Evolutionary conservation across 2,113 vertebrate species (phyloP).

Genomic region (Acinonyx jubatus): DNA sequence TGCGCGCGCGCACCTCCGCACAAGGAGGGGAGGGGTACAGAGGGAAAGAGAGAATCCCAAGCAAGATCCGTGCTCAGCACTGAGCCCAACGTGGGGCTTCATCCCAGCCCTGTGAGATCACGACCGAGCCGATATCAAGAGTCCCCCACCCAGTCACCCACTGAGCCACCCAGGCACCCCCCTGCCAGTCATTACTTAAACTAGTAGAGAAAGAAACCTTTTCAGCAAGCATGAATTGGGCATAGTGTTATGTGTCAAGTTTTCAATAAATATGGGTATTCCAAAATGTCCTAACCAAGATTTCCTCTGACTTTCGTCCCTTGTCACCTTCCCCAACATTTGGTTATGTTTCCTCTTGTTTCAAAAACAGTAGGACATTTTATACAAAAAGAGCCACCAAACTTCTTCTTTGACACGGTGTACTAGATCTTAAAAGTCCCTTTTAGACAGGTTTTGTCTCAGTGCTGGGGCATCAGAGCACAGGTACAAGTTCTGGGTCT

Average conservation of each 20-base stretch:
- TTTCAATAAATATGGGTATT: background rate
- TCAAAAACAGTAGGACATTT: background rate
- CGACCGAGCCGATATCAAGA: no score
- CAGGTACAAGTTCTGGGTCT: background rate
- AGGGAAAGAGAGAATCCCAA: no score
- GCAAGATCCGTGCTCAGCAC: no score
- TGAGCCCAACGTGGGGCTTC: no score
- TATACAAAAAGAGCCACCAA: background rate
- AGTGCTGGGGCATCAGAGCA: background rate
- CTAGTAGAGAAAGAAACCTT: background rate
- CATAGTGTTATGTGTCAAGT: background rate
- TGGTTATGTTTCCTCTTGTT: constrained; percentile 19
- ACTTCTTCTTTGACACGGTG: background rate
- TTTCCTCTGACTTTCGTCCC: constrained; percentile 6
- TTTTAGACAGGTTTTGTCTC: background rate
- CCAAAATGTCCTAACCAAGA: background rate
- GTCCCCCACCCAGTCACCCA: no score
- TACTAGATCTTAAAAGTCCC: background rate
- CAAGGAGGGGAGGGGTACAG: no score
- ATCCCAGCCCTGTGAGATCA: no score
- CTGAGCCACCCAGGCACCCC: no score
- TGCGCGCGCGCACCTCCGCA: fast-evolving
- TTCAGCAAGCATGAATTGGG: background rate
- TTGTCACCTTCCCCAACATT: background rate
- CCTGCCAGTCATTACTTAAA: background rate